phyloP scores from a whole-genome alignment of 2,888 invertebrate genomes.

The Synergus gifuensis region DNA sequence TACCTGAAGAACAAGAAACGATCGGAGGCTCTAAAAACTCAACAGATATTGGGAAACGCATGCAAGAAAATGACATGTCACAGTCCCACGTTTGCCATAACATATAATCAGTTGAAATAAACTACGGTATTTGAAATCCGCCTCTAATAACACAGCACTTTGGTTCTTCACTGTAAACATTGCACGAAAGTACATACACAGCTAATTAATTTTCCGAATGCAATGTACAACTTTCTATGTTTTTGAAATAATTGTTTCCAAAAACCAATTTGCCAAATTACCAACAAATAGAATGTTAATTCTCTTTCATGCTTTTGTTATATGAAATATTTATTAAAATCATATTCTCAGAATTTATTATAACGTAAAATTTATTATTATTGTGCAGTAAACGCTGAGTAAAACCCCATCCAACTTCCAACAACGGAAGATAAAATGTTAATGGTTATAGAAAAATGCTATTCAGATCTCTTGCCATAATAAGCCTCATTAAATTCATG shows the following conservation, averaged over 20 bases:
- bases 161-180: not conserved
- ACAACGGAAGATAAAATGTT: not conserved
- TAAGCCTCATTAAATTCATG: not conserved
- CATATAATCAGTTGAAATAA: slow-evolving; percentile 8
- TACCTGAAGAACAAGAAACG: not conserved
- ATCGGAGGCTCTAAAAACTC: not conserved
- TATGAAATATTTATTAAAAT: no score
- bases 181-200: slow-evolving; percentile 10
- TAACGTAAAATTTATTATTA: no score
- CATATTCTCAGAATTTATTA: no score
- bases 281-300: no score
- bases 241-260: not conserved
- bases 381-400: no score
- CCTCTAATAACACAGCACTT: slow-evolving; percentile 17
- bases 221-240: not conserved
- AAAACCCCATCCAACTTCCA: no score
- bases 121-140: not conserved
- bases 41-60: not conserved
- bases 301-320: no score
- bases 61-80: slow-evolving; percentile 13
- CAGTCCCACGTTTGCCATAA: not conserved
- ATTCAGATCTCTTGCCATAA: not conserved
- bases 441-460: not conserved
- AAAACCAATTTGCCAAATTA: not conserved
- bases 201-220: slow-evolving; percentile 1